These are phyloP conservation scores for Bombus sibiricus DNA, from an alignment of 1,140 invertebrate genomes.

Conservation along the genomic window DNA sequence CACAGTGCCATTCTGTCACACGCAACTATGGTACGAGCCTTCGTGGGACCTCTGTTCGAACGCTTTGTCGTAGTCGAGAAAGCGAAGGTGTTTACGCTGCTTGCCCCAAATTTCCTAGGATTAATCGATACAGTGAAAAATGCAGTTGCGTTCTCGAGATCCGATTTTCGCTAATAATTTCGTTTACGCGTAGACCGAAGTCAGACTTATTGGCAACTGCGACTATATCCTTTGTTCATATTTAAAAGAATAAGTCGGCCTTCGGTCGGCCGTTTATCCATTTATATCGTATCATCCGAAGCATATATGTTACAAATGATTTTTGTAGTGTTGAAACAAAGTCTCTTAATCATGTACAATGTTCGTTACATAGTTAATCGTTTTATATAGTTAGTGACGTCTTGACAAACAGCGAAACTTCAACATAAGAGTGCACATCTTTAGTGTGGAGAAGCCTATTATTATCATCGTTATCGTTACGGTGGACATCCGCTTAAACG, in stretches of 20 bases:
- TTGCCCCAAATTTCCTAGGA: constrained; percentile 35
- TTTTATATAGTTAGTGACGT: constrained; percentile 69
- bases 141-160: constrained; percentile 35
- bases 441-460: constrained; percentile 43
- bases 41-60: background rate
- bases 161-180: constrained; percentile 38
- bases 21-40: background rate
- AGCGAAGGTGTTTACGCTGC: background rate
- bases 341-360: constrained; percentile 62
- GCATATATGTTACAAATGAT: constrained; percentile 54
- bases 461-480: constrained; percentile 38
- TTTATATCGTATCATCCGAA: constrained; percentile 56
- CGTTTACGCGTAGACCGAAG: constrained; percentile 61
- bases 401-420: constrained; percentile 65
- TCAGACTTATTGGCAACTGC: constrained; percentile 65
- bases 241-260: constrained; percentile 63
- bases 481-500: background rate
- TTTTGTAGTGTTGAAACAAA: constrained; percentile 64
- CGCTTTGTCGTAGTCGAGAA: constrained; percentile 4
- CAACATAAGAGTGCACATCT: constrained; percentile 77
- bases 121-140: constrained; percentile 4
- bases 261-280: constrained; percentile 60
- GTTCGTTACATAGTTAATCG: constrained; percentile 70
- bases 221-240: constrained; percentile 48
- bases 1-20: background rate